Base-by-base conservation (phyloP, 1,140 invertebrate species). In the Scylla paramamosain region DNA sequence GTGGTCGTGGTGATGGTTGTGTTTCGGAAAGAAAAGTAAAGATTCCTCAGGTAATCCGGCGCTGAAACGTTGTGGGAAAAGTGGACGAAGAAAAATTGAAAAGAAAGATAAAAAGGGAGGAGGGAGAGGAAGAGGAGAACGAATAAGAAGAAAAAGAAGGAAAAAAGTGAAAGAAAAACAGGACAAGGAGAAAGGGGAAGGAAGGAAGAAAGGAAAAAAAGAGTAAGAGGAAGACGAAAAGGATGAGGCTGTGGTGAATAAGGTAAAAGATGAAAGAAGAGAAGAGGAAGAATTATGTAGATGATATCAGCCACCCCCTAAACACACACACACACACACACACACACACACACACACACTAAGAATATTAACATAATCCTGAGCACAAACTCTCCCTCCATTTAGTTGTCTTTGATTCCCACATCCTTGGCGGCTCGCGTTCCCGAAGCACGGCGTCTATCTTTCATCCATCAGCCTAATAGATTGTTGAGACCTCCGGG, bases 391-490 rank as follows among this genome's bases (percentile, higher is more conserved):
- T n/a, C 20, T n/a, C 67, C 10, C 25, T 20, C 67, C 25, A 77
- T 7, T n/a, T 20, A n/a, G 20, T n/a, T n/a, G 67, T 1, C 8
- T n/a, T n/a, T 77, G 67, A 77, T n/a, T 77, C 52, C 52, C 67
- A 7, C 67, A 20, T 77, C 67, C 12, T 77, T 7, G 20, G 16
- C 25, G 67, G 67, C 25, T 77, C 20, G 1, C 67, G 29, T 46
- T 29, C 28, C 83, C 83, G 12, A 29, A 20, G 32, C 86, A 28
- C 32, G 4, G 14, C 14, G 45, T 88, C 86, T 8, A 46, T 88
- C 86, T 45, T 88, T 88, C 14, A 88, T 88, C 86, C 86, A 88
- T 88, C 86, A 88, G 12, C 14, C 31, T 88, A 88, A 88, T 88
- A 46, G 86, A 88, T 88, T 88, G 32, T 88, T 88, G 86, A 88